Conservation (phyloP, 2,113 vertebrate species). For the Melospiza melodia region DNA sequence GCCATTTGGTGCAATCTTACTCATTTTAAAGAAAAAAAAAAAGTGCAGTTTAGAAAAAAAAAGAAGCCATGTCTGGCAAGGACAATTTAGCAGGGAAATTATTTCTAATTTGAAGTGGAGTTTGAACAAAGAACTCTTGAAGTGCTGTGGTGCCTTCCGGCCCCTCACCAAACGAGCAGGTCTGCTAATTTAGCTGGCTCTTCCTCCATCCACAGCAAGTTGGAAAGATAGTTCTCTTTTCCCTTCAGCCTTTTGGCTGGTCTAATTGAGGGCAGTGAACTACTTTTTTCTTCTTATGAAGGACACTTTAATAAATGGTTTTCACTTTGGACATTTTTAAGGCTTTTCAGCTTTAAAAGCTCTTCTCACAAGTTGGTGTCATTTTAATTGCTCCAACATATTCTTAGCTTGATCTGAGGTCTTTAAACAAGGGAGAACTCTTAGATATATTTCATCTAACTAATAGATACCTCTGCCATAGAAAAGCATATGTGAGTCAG, state of each 20-base stretch:
- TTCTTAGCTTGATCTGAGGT: not conserved
- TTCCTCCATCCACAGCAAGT: not conserved
- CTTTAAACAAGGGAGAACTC: not conserved
- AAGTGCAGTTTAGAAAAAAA: not conserved
- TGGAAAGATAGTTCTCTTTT: conserved; percentile 21
- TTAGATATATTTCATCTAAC: not conserved
- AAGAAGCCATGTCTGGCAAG: not conserved
- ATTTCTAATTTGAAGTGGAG: conserved; percentile 9
- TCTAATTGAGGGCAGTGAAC: conserved; percentile 39
- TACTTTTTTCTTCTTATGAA: conserved; percentile 18
- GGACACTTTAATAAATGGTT: conserved; percentile 15
- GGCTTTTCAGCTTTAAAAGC: not conserved
- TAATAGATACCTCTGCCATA: not conserved
- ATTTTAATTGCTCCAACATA: conserved; percentile 12
- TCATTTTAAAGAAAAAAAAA: not conserved
- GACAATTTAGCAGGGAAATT: not conserved
- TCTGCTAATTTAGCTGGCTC: conserved; percentile 4
- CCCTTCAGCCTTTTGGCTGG: not conserved
- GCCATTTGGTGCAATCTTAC: not conserved
- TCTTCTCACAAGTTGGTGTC: not conserved
- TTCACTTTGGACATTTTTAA: not conserved
- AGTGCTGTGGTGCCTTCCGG: not conserved
- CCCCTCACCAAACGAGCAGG: not conserved
- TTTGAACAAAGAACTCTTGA: not conserved
- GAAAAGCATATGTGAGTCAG: not conserved